Evolutionary conservation across 37 sponge, comb jelly and placozoan species (phyloP).

Genomic region (Spongilla lacustris): DNA sequence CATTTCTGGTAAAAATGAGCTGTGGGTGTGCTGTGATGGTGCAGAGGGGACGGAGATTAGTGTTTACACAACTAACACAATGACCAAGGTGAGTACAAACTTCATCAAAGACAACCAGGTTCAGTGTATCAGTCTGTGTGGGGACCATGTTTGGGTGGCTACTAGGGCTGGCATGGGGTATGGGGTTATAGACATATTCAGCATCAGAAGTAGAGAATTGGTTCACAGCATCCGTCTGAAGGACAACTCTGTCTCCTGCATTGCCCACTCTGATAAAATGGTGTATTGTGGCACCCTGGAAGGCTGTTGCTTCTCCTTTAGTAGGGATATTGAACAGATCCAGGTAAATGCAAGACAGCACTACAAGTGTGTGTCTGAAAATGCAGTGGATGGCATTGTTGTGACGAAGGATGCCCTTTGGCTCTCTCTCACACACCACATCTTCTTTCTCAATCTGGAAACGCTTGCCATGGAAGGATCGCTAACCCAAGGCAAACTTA

Average conservation of each 20-base stretch:
- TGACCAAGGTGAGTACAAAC: conserved; percentile 59
- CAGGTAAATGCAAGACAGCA: conserved; percentile 42
- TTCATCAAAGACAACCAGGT: conserved; percentile 75
- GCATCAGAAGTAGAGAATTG: conserved; percentile 20
- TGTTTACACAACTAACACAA: conserved; percentile 68
- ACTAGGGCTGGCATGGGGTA: conserved; percentile 74
- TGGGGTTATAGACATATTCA: conserved; percentile 76
- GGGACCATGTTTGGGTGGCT: conserved; percentile 80
- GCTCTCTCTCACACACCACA: conserved; percentile 64
- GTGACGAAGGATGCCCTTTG: conserved; percentile 41
- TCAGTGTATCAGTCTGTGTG: conserved; percentile 61
- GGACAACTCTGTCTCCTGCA: conserved; percentile 71
- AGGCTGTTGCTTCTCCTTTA: conserved; percentile 69
- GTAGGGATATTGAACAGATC: conserved; percentile 26
- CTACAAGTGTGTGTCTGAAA: conserved; percentile 65
- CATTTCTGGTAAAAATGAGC: conserved; percentile 20
- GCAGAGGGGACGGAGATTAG: conserved; percentile 66
- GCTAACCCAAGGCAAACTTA: conserved; percentile 6
- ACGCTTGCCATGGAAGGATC: conserved; percentile 56
- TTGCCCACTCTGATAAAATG: conserved; percentile 34
- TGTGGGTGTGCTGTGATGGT: conserved; percentile 80
- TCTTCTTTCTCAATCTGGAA: conserved; percentile 68
- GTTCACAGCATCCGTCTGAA: conserved; percentile 73
- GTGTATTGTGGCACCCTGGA: conserved; percentile 78
- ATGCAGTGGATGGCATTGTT: conserved; percentile 67